A percentile compares a stretch with the other conserved stretches of the same genome.
phyloP scores from a whole-genome alignment of 1,140 invertebrate genomes.

The Chironomus striatipennis region DNA sequence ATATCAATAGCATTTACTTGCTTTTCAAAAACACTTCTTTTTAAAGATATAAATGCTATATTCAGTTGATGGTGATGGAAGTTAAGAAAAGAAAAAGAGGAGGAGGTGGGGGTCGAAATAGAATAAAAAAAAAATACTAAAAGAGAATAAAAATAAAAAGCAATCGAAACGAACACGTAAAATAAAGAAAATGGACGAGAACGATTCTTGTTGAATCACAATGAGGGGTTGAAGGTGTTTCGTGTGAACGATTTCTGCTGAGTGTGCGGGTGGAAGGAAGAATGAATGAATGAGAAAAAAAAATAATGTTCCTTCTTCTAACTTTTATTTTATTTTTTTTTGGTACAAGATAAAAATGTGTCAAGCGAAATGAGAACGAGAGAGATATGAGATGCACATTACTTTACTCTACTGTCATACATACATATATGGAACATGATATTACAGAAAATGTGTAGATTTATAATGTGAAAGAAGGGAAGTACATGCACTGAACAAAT shows the following conservation, averaged over 20 bases:
- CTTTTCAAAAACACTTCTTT: conserved; percentile 3
- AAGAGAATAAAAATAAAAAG: conserved; percentile 1
- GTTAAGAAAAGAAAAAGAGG: not conserved
- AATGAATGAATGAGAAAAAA: not conserved
- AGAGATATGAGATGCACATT: not conserved
- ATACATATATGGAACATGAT: not conserved
- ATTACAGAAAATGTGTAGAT: not conserved
- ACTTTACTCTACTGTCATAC: not conserved
- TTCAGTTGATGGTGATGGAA: not conserved
- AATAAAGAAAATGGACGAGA: conserved; percentile 11
- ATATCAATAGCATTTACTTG: not conserved
- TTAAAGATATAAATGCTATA: conserved; percentile 9
- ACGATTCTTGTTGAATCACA: conserved; percentile 10
- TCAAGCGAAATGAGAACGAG: conserved; percentile 12
- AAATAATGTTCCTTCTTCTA: not conserved
- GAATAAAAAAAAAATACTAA: not conserved
- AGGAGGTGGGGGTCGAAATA: not conserved
- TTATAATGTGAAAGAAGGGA: not conserved
- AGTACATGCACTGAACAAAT: not conserved
- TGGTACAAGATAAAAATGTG: conserved; percentile 8
- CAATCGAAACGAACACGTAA: conserved; percentile 7
- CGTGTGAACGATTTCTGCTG: conserved; percentile 1
- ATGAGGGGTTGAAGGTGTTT: not conserved
- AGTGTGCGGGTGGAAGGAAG: not conserved
- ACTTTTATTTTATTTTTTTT: not conserved